Evolutionary conservation across 37 sponge, comb jelly and placozoan species (phyloP).

Genomic region (Dysidea cf. avara): DNA sequence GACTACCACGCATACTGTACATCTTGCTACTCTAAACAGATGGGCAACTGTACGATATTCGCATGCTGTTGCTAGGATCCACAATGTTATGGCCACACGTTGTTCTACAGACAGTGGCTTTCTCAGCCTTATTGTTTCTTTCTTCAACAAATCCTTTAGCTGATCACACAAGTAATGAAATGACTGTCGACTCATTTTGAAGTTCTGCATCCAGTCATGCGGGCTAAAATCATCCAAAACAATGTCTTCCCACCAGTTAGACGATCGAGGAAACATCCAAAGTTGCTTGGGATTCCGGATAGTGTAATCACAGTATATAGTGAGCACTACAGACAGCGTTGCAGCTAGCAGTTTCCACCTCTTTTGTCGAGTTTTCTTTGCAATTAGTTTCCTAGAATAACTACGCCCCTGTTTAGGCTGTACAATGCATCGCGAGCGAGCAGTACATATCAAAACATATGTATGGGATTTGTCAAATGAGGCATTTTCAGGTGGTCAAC

Average conservation of each 20-base stretch:
- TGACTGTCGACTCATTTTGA: neutral
- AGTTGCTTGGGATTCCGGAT: neutral
- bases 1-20: slow-evolving; percentile 12
- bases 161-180: slow-evolving; percentile 7
- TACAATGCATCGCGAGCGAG: too few species aligned
- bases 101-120: slow-evolving; percentile 3
- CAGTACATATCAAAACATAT: too few species aligned
- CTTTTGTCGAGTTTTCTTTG: too few species aligned
- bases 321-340: too few species aligned
- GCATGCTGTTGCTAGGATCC: slow-evolving; percentile 2
- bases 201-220: slow-evolving; percentile 18
- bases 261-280: neutral
- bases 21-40: slow-evolving; percentile 14
- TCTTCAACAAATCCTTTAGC: slow-evolving; percentile 3
- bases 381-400: too few species aligned
- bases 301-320: too few species aligned
- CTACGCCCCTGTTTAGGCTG: too few species aligned
- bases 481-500: too few species aligned
- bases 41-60: slow-evolving; percentile 16
- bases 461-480: too few species aligned
- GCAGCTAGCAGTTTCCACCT: too few species aligned
- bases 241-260: slow-evolving; percentile 8
- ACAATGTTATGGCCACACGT: slow-evolving; percentile 11
- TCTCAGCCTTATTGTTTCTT: neutral
- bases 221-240: neutral